Conservation (phyloP, 2,113 vertebrate genomes). For the Martes martes region DNA sequence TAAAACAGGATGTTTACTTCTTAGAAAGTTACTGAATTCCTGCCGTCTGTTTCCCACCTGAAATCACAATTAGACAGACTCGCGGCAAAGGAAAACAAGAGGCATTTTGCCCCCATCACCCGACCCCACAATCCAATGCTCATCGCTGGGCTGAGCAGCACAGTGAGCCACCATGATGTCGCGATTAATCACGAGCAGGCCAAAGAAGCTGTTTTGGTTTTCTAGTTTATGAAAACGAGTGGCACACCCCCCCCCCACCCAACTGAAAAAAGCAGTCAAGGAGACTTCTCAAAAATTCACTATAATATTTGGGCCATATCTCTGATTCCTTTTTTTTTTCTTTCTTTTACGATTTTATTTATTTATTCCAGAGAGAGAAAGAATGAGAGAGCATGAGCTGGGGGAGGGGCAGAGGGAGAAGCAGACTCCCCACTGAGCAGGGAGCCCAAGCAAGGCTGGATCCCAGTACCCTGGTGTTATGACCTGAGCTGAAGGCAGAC, state of each 20-base stretch:
- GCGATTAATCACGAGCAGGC: accelerated
- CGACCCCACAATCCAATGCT: background rate
- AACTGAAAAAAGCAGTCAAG: background rate
- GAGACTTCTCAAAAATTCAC: background rate
- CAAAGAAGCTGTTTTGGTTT: background rate
- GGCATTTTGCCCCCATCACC: background rate
- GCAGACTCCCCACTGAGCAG: no score
- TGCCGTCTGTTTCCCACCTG: slow-evolving; percentile 48
- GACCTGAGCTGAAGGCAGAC: no score
- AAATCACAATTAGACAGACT: slow-evolving; percentile 53
- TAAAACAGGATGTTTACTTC: slow-evolving; percentile 40
- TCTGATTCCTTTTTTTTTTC: background rate
- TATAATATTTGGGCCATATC: background rate
- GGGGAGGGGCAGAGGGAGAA: no score
- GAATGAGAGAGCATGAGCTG: no score
- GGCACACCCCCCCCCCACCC: background rate
- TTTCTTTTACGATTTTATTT: no score
- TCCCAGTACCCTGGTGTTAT: no score
- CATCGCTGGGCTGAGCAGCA: background rate
- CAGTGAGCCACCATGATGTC: background rate
- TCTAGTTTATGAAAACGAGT: background rate
- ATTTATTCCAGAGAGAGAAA: no score
- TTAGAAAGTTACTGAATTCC: slow-evolving; percentile 18
- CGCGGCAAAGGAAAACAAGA: background rate
- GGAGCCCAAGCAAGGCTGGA: no score